Percentiles rank a stretch among this genome's conserved stretches.
Evolutionary conservation across 2,888 invertebrate genomes (phyloP).

Genomic region (Cyrtodaria siliqua): DNA sequence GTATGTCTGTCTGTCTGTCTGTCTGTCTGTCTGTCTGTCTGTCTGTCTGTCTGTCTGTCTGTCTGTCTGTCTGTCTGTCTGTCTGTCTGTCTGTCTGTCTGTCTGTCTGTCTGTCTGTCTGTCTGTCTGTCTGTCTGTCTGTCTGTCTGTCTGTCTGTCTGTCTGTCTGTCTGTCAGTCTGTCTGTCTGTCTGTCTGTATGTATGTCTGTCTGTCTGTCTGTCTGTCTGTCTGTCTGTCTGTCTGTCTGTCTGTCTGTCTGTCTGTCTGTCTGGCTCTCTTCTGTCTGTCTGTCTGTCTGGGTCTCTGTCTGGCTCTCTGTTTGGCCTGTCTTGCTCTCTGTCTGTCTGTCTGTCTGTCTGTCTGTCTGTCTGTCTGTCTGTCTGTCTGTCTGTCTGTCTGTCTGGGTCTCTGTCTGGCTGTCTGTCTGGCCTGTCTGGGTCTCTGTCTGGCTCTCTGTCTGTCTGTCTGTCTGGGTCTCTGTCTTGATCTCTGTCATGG

Average conservation of each 20-base stretch:
- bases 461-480: too few relatives aligned
- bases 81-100: conserved; percentile 8
- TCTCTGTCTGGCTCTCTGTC: too few relatives aligned
- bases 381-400: too few relatives aligned
- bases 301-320: too few relatives aligned
- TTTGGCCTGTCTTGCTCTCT: too few relatives aligned
- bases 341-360: too few relatives aligned
- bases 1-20: too few relatives aligned
- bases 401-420: too few relatives aligned
- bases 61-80: conserved; percentile 12
- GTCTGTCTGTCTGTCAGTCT: background rate
- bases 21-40: conserved; percentile 7
- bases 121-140: conserved; percentile 1
- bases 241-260: conserved; percentile 28
- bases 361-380: conserved; percentile 10
- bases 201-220: conserved; percentile 3
- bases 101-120: conserved; percentile 6
- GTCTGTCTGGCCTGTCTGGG: too few relatives aligned
- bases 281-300: too few relatives aligned
- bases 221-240: conserved; percentile 21
- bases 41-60: conserved; percentile 10
- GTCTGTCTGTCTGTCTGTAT: conserved; percentile 3
- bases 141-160: background rate
- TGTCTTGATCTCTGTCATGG: too few relatives aligned
- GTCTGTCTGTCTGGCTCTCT: conserved; percentile 25